Evolutionary conservation across 2,113 vertebrate species (phyloP), one percentile per base, ranked within the genome.

Genomic region (Tretioscincus oriximinensis): DNA sequence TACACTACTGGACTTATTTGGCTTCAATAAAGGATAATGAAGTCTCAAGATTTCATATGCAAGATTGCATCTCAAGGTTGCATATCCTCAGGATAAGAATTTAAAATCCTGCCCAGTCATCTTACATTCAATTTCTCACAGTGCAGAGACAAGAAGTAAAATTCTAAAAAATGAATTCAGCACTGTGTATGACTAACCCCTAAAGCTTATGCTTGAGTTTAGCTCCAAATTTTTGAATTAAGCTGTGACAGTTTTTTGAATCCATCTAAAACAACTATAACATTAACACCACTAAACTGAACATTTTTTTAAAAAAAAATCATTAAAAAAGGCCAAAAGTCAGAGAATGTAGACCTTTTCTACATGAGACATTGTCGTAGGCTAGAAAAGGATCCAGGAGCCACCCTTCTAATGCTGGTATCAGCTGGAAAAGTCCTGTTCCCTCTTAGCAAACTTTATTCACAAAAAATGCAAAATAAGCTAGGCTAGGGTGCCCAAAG

Each of bases 61-160:
- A 41, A 41, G 35, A 41, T 2, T 41, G 35, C 35, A 41, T 41
- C 35, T 41, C 5, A 41, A 41, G 35, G 35, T 41, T 76, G 51
- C 67, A 61, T 22, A 83, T 26, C 21, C 14, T 31, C 3, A 29
- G 4, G 51, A 60, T 20, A 51, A 61, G 20, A 12, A n/a, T 68
- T 74, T 60, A 26, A 67, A 78, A 68, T 16, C 24, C 7, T 41
- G n/a, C 31, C 29, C 8, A 28, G 28, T 51, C 49, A 67, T 58
- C 29, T 83, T 61, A 67, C 74, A 49, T n/a, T n/a, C 65, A 8
- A 22, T 78, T 78, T 74, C 58, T 66, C 70, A 35, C 35, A 61
- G 31, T 31, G 20, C 21, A 60, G 35, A 18, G 54, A 72, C 9
- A 74, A 74, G 24, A 74, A 45, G 16, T 29, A 71, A n/a, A 71